Evolutionary conservation across 2,113 vertebrate genomes (phyloP).

Genomic region (Semicossyphus pulcher): DNA sequence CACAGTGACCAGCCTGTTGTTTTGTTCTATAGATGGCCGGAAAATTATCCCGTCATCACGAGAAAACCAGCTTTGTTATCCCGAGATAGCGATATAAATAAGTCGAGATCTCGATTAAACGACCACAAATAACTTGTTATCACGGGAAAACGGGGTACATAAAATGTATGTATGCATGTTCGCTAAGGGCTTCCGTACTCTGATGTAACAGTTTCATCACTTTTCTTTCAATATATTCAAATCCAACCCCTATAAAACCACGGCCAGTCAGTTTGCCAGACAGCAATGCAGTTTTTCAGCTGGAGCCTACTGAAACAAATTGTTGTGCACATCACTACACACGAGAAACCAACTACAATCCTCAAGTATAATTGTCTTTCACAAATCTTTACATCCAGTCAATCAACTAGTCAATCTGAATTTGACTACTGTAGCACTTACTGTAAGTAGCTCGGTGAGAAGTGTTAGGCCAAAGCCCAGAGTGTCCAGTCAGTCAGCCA

Average conservation of each 20-base stretch:
- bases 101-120: too few relatives aligned
- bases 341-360: neutral
- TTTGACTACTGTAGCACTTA: conserved; percentile 27
- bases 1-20: too few relatives aligned
- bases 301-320: neutral
- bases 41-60: too few relatives aligned
- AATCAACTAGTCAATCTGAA: conserved; percentile 7
- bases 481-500: conserved; percentile 44
- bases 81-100: too few relatives aligned
- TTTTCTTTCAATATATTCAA: neutral
- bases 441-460: conserved; percentile 33
- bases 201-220: neutral
- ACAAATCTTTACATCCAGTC: conserved; percentile 20
- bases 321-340: neutral
- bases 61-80: too few relatives aligned
- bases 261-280: neutral
- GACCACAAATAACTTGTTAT: too few relatives aligned
- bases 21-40: too few relatives aligned
- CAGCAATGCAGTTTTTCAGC: neutral
- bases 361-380: conserved; percentile 17
- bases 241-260: neutral
- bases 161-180: too few relatives aligned
- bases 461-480: conserved; percentile 37
- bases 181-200: too few relatives aligned
- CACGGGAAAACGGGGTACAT: too few relatives aligned